Evolutionary conservation across 2,113 vertebrate genomes (phyloP).

Genomic region (Rutilus rutilus): DNA sequence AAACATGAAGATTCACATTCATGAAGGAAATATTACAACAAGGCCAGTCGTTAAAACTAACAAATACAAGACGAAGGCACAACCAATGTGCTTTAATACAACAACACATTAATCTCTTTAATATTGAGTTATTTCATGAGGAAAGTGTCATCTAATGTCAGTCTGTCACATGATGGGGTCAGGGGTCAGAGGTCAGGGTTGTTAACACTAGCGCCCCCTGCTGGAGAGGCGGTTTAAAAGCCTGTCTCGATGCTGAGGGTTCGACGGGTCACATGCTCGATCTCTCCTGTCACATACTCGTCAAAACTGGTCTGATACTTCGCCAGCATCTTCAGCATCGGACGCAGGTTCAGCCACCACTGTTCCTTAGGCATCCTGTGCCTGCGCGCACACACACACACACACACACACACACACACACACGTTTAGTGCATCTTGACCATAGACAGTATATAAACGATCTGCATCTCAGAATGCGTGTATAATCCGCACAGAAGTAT

Average conservation of each 20-base stretch:
- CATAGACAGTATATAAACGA: too few species aligned
- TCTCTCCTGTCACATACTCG: conserved; percentile 87
- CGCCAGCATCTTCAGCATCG: conserved; percentile 95
- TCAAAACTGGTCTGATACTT: conserved; percentile 93
- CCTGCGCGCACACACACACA: conserved; percentile 64
- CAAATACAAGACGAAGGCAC: conserved; percentile 33
- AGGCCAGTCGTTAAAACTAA: background rate
- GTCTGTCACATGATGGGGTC: background rate
- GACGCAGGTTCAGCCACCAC: conserved; percentile 91
- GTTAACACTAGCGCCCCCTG: background rate
- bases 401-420: too few species aligned
- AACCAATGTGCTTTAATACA: background rate
- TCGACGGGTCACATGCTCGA: conserved; percentile 89
- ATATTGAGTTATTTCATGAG: background rate
- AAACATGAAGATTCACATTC: background rate
- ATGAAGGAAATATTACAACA: background rate
- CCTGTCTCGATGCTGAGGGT: conserved; percentile 90
- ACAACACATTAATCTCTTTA: background rate
- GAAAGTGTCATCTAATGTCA: background rate
- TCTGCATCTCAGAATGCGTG: too few species aligned
- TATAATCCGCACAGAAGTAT: too few species aligned
- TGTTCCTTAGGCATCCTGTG: conserved; percentile 91
- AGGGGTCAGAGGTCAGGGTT: background rate
- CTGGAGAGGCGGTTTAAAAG: conserved; percentile 75
- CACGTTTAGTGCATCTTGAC: too few species aligned